Evolutionary conservation across 1,140 invertebrate species (phyloP).

Genomic region (Wasmannia auropunctata): DNA sequence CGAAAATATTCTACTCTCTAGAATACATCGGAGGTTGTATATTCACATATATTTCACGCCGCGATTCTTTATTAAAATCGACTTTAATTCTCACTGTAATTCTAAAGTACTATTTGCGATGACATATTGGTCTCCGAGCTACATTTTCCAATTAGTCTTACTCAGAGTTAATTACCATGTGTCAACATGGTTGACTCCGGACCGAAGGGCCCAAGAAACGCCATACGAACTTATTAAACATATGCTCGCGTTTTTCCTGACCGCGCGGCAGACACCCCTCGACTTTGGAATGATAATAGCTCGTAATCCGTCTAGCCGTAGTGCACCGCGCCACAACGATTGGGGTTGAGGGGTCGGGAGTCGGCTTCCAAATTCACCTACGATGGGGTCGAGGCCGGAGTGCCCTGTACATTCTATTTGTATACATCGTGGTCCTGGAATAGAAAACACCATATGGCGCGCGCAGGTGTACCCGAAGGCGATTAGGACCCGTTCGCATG

Average conservation of each 20-base stretch:
- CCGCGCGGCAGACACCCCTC: slow-evolving; percentile 74
- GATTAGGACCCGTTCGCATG: slow-evolving; percentile 83
- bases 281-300: slow-evolving; percentile 83
- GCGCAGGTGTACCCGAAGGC: slow-evolving; percentile 83
- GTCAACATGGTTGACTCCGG: slow-evolving; percentile 69
- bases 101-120: slow-evolving; percentile 12
- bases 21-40: not conserved
- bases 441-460: slow-evolving; percentile 84
- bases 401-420: slow-evolving; percentile 59
- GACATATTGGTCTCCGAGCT: slow-evolving; percentile 25
- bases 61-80: not conserved
- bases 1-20: not conserved
- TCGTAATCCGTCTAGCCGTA: slow-evolving; percentile 82
- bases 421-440: slow-evolving; percentile 68
- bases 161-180: slow-evolving; percentile 71
- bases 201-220: slow-evolving; percentile 43
- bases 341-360: slow-evolving; percentile 66
- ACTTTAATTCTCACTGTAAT: slow-evolving; percentile 23
- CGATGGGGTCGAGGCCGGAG: slow-evolving; percentile 71
- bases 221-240: slow-evolving; percentile 81
- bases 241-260: slow-evolving; percentile 77
- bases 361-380: slow-evolving; percentile 76
- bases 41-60: not conserved
- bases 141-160: slow-evolving; percentile 66
- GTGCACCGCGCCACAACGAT: slow-evolving; percentile 66